Percentiles rank a stretch among this genome's conserved stretches.
Evolutionary conservation across 2,797 vertebrate species (phyloP).

Genomic region (Carcharodon carcharias): DNA sequence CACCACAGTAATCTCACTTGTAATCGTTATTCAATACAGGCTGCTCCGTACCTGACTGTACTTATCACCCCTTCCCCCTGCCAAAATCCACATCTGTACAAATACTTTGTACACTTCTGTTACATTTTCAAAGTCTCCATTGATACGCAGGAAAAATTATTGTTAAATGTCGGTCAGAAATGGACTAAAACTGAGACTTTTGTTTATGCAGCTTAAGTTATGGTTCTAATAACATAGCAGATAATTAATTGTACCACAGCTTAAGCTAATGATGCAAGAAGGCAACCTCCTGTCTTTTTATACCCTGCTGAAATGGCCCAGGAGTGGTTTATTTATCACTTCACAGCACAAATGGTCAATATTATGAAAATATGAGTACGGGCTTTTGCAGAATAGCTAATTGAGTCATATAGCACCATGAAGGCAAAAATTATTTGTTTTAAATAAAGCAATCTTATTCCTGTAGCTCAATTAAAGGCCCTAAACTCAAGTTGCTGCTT

Average conservation of each 20-base stretch:
- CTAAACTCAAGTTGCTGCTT: neutral
- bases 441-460: neutral
- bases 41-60: constrained; percentile 11
- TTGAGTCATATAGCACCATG: neutral
- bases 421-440: neutral
- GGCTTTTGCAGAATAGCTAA: neutral
- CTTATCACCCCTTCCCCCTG: neutral
- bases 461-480: neutral
- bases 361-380: neutral
- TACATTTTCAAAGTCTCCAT: neutral
- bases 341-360: neutral
- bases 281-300: neutral
- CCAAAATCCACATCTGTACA: constrained; percentile 7
- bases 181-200: neutral
- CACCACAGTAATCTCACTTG: constrained; percentile 45
- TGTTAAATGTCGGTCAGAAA: neutral
- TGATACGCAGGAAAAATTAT: neutral
- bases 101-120: neutral
- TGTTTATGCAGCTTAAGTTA: neutral
- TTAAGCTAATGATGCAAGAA: neutral
- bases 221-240: neutral
- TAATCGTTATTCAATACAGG: neutral
- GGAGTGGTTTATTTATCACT: neutral
- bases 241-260: neutral
- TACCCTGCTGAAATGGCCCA: neutral